phyloP scores from a whole-genome alignment of 1,140 invertebrate species.

The Lepidotrigona ventralis region DNA sequence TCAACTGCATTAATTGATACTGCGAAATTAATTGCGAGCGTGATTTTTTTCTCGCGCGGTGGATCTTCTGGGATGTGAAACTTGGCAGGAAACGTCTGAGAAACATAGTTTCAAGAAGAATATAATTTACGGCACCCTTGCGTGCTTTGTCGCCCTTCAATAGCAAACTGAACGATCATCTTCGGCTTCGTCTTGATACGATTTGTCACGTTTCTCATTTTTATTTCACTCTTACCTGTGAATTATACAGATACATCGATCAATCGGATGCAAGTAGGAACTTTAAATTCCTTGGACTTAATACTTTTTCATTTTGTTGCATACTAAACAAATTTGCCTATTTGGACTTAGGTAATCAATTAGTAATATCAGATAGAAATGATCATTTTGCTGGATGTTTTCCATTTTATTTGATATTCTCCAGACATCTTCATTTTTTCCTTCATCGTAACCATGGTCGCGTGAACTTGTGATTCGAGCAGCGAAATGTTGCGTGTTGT shows the following conservation, averaged over 20 bases:
- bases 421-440: neutral
- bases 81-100: neutral
- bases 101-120: neutral
- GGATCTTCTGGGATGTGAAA: too few species aligned
- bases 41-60: too few species aligned
- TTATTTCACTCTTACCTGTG: too few species aligned
- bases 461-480: slow-evolving; percentile 51
- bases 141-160: neutral
- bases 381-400: too few species aligned
- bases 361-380: too few species aligned
- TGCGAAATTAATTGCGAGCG: too few species aligned
- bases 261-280: too few species aligned
- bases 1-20: too few species aligned
- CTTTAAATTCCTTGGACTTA: neutral
- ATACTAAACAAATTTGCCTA: neutral
- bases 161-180: neutral
- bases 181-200: neutral
- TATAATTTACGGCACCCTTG: neutral
- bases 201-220: too few species aligned
- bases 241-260: too few species aligned
- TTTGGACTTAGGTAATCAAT: too few species aligned
- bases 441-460: neutral
- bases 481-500: slow-evolving; percentile 47
- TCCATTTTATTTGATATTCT: too few species aligned
- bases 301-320: neutral